phyloP scores from a whole-genome alignment of 1,140 invertebrate genomes.

The Anastrepha obliqua region DNA sequence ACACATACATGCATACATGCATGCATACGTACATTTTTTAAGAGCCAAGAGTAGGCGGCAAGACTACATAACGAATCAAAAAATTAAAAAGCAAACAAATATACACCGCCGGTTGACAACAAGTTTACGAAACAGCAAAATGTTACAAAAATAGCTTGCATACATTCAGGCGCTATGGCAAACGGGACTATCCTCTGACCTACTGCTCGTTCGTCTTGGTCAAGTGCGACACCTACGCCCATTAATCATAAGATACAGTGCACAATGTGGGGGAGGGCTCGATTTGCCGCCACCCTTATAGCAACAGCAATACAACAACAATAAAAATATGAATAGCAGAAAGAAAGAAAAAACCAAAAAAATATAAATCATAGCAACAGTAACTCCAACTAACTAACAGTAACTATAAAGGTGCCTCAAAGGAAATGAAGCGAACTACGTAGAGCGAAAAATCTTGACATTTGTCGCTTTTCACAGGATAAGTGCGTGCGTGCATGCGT shows the following conservation, averaged over 20 bases:
- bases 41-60: slow-evolving; percentile 28
- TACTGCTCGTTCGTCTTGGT: slow-evolving; percentile 33
- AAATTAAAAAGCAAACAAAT: not conserved
- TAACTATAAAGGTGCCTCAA: slow-evolving; percentile 6
- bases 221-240: slow-evolving; percentile 37
- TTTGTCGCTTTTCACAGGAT: slow-evolving; percentile 19
- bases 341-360: not conserved
- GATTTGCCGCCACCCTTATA: not conserved
- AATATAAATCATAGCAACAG: slow-evolving; percentile 41
- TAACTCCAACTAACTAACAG: not conserved
- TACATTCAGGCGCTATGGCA: slow-evolving; percentile 41
- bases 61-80: not conserved
- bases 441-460: not conserved
- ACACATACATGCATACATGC: not conserved
- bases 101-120: not conserved
- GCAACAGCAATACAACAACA: not conserved
- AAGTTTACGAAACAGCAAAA: not conserved
- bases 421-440: slow-evolving; percentile 26
- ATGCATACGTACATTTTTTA: not conserved
- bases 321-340: not conserved
- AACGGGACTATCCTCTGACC: slow-evolving; percentile 23
- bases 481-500: not conserved
- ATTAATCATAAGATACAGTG: slow-evolving; percentile 42
- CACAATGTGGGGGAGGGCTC: too few relatives aligned
- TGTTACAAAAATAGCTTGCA: slow-evolving; percentile 7